These are phyloP conservation scores for Bubo blakistoni DNA, from an alignment of 2,113 vertebrate genomes.

Conservation along the genomic window DNA sequence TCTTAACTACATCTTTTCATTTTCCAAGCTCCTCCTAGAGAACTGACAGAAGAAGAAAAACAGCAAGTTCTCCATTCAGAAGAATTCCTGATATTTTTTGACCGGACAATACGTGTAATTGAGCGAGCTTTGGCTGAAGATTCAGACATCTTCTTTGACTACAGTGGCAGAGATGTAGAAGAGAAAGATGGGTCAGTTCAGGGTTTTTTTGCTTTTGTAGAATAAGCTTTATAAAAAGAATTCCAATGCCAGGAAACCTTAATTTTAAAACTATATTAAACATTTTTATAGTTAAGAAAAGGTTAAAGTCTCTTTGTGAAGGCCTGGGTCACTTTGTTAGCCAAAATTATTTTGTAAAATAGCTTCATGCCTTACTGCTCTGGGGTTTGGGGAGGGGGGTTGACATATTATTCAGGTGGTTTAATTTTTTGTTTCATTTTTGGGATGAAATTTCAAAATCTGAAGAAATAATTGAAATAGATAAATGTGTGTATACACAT, in stretches of 20 bases:
- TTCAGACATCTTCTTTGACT: conserved; percentile 93
- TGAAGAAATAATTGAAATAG: background rate
- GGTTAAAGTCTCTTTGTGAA: background rate
- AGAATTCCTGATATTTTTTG: conserved; percentile 96
- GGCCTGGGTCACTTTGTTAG: background rate
- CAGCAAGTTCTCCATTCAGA: conserved; percentile 95
- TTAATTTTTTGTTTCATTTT: conserved; percentile 25
- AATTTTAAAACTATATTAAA: background rate
- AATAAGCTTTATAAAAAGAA: background rate
- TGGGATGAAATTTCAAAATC: background rate
- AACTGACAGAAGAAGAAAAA: conserved; percentile 95
- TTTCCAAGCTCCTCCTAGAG: conserved; percentile 81
- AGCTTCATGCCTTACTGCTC: background rate
- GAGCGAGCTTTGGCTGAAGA: conserved; percentile 94
- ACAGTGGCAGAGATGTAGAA: conserved; percentile 89
- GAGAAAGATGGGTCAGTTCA: conserved; percentile 92
- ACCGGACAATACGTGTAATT: conserved; percentile 93
- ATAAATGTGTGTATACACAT: background rate
- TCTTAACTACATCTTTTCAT: conserved; percentile 29
- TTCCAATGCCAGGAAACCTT: background rate
- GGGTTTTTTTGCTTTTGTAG: background rate
- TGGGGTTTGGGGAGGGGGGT: background rate
- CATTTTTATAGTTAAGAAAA: background rate
- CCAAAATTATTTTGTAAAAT: background rate
- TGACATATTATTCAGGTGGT: background rate